These are phyloP conservation scores for Arremon aurantiirostris DNA, from an alignment of 2,797 vertebrate species.

Conservation along the genomic window DNA sequence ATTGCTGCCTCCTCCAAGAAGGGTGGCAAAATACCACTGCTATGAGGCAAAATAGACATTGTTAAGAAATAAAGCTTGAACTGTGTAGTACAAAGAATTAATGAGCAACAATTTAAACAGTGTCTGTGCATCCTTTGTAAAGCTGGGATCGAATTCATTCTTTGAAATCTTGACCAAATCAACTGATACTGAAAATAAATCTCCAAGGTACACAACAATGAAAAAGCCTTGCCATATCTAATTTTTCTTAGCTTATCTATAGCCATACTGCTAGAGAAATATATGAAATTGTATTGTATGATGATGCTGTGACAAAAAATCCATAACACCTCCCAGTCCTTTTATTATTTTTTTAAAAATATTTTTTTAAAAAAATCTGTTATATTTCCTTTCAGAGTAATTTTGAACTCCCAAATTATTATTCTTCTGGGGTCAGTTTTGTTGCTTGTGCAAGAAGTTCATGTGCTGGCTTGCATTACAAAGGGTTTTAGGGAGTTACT, in stretches of 20 bases:
- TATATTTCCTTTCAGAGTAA: neutral
- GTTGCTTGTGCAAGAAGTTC: neutral
- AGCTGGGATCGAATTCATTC: neutral
- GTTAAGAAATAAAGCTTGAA: neutral
- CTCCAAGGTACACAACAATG: neutral
- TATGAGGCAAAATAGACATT: neutral
- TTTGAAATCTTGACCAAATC: neutral
- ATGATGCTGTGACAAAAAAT: neutral
- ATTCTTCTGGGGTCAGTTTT: neutral
- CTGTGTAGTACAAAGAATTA: neutral
- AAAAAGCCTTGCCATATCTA: neutral
- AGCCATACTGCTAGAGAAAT: neutral
- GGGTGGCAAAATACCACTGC: neutral
- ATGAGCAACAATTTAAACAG: neutral
- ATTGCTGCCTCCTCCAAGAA: neutral
- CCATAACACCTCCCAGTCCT: fast-evolving
- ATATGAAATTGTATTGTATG: neutral
- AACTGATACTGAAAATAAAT: neutral
- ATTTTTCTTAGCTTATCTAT: neutral
- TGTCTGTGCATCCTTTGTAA: neutral
- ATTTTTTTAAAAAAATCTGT: neutral
- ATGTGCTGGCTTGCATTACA: neutral
- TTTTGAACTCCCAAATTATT: neutral
- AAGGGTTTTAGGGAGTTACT: neutral
- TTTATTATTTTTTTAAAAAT: neutral